Base-by-base conservation (phyloP, 2,113 vertebrate genomes). In the Zosterops pallidus region DNA sequence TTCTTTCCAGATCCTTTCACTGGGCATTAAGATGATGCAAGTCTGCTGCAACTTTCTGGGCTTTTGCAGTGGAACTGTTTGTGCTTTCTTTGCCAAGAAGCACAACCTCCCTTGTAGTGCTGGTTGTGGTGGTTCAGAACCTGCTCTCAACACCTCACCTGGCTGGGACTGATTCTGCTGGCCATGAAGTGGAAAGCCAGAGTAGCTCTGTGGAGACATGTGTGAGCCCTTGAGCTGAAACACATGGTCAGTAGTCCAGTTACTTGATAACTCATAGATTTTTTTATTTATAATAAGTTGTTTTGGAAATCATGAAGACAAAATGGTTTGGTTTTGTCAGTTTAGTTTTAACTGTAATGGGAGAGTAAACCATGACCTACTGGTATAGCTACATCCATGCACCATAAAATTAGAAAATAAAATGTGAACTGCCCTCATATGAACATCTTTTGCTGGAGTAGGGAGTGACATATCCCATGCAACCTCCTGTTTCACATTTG, bases 401-500 rank as follows among this genome's bases (percentile, higher is more conserved):
- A 72, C 28, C 3, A 4, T 64, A 52, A 83, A 86, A 15, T 15
- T 44, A 69, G 65, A 86, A 55, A 75, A 82, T 59, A 33, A 59
- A 71, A 52, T 57, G 25, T 72, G 42, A 87, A 19, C 65, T 87
- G 31, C 31, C 28, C 41, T 72, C 50, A 31, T 6, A 24, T 56
- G 67, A 63, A 42, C 25, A 6, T 57, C 25, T 62, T 94, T 74
- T 83, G 71, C 75, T 79, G 59, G 31, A 39, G 28, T 67, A 68
- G 11, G 52, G 63, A 28, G 31, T 85, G 71, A 90, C 26, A 31
- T 22, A 63, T 86, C 31, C 64, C 47, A 14, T 83, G 53, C 75
- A 76, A 64, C 50, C 75, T 93, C 47, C 83, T 92, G 52, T 81
- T 97, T 86, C 39, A 7, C 81, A 86, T 78, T 93, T 91, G 77